Conservation (phyloP, 2,113 vertebrate genomes). For the Eulemur rufifrons region DNA sequence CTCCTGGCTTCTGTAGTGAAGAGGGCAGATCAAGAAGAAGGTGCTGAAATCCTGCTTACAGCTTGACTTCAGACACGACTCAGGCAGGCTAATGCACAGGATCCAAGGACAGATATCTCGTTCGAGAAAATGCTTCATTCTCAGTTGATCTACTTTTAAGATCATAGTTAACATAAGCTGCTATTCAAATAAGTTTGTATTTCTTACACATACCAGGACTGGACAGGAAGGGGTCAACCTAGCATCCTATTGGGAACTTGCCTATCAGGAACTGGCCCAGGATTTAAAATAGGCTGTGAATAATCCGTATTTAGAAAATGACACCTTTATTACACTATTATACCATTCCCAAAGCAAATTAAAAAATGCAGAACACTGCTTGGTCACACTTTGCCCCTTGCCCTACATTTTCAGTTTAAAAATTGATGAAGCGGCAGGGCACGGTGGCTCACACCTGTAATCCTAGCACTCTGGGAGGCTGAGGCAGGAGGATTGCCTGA, state of each 20-base stretch:
- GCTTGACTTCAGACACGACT: neutral
- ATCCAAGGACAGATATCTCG: neutral
- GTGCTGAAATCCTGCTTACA: neutral
- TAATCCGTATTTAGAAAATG: constrained; percentile 39
- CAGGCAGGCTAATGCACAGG: neutral
- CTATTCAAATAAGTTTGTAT: constrained; percentile 23
- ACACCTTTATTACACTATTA: neutral
- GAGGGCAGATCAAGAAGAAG: neutral
- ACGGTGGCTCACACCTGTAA: too few species aligned
- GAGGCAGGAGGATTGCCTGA: too few species aligned
- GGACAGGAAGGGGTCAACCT: neutral
- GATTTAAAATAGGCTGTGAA: neutral
- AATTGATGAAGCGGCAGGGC: neutral
- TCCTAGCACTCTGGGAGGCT: too few species aligned
- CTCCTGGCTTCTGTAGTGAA: neutral
- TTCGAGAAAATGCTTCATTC: constrained; percentile 30
- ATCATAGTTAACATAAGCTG: neutral
- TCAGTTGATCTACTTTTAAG: constrained; percentile 5
- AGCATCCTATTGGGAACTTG: neutral
- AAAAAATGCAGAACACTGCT: neutral
- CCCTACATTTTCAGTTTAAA: constrained; percentile 22
- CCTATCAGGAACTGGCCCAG: neutral
- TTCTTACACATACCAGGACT: neutral
- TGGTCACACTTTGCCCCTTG: neutral
- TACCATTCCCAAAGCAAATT: neutral